These are phyloP conservation scores for Danaus chrysippus DNA, from an alignment of 2,888 invertebrate species.

Conservation along the genomic window DNA sequence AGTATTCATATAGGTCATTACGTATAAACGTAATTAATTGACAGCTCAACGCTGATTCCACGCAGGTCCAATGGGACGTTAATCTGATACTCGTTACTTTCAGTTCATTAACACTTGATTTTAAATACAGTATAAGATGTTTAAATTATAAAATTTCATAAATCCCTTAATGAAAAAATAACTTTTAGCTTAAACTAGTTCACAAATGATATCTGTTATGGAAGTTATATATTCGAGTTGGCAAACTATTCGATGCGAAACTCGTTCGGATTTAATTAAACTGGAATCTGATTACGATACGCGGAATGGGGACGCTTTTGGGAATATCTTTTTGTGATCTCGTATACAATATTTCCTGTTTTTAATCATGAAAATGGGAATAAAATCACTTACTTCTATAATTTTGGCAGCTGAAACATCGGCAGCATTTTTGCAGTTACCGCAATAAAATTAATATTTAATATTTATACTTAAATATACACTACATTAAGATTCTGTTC, in stretches of 20 bases:
- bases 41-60: conserved; percentile 15
- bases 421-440: neutral
- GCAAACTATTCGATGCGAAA: conserved; percentile 37
- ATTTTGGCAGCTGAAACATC: neutral
- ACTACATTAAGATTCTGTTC: no score
- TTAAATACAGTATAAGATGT: no score
- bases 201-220: conserved; percentile 19
- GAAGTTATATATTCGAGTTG: conserved; percentile 28
- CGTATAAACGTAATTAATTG: conserved; percentile 11
- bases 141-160: no score
- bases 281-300: conserved; percentile 42
- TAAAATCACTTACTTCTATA: neutral
- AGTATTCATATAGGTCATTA: conserved; percentile 20
- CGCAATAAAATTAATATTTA: neutral
- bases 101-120: no score
- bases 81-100: conserved; percentile 15
- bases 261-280: conserved; percentile 50
- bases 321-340: conserved; percentile 27
- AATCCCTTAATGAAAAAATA: neutral
- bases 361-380: conserved; percentile 17
- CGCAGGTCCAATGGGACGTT: conserved; percentile 5
- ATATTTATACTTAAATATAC: neutral
- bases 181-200: conserved; percentile 17
- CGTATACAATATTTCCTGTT: conserved; percentile 14
- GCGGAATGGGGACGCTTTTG: conserved; percentile 26